Evolutionary conservation across 2,888 invertebrate genomes (phyloP), one percentile per base, ranked within the genome.

Genomic region (Lutraria lutraria): DNA sequence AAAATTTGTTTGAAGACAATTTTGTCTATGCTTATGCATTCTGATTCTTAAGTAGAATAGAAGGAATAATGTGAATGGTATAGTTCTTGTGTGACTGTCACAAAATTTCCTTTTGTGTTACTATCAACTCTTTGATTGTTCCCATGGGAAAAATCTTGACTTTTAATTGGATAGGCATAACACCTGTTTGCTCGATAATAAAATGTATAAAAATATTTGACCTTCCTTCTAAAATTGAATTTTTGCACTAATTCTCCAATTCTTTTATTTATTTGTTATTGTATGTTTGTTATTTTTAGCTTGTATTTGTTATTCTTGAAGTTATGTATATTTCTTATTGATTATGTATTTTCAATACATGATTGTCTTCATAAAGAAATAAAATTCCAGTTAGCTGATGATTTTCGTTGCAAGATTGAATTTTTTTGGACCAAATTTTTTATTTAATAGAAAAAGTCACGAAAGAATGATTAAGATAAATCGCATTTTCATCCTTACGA

Each of bases 401-500:
- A 68, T 68, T 68, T 68, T 12, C 25, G 12, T 25, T 25, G 63
- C 25, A 68, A 25, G 25, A 68, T 68, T 68, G 63, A 68, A 68
- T 25, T 68, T 68, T 68, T n/a, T 68, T 8, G 63, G 63, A 25
- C 63, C n/a, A 68, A n/a, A 25, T 25, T 25, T 68, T 68, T 25
- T n/a, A n/a, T n/a, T 68, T 68, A 25, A 68, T 25, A 25, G 63
- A 68, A 68, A 68, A 68, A 68, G 25, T 68, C 63, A 68, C 25
- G 63, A 68, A 25, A 10, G 25, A 25, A 68, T 68, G 25, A 68
- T 25, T 68, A 68, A 68, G 63, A 68, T 68, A 68, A 68, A 68
- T 68, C 8, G 25, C n/a, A n/a, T 68, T 68, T 68, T 68, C 12
- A 6, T 25, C 63, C 25, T 25, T 68, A 25, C 25, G 25, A 68